phyloP scores from a whole-genome alignment of 2,888 invertebrate genomes.

The Idaea aversata region DNA sequence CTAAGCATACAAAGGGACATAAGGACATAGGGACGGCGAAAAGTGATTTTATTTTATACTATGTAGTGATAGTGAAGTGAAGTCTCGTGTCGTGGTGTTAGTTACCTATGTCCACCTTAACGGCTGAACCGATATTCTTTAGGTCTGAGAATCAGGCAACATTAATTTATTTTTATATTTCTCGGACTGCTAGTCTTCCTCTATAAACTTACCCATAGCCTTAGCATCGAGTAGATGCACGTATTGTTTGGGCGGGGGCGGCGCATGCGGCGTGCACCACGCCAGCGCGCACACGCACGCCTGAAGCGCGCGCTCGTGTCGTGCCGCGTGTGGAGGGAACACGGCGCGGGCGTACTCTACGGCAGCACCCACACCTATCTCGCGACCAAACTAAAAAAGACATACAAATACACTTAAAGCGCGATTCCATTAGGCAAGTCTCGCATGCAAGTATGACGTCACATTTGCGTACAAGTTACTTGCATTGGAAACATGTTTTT shows the following conservation, averaged over 20 bases:
- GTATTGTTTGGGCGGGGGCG: conserved; percentile 57
- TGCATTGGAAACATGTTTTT: no score
- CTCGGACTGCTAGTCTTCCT: background rate
- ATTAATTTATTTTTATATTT: background rate
- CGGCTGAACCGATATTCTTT: no score
- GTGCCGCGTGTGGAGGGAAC: conserved; percentile 84
- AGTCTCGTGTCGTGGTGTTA: no score
- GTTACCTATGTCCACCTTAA: no score
- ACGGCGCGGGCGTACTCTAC: conserved; percentile 92
- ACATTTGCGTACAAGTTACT: no score
- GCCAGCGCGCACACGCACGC: conserved; percentile 72
- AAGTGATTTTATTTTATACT: no score
- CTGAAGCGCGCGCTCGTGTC: conserved; percentile 70
- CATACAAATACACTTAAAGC: background rate
- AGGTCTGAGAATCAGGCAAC: background rate
- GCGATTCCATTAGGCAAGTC: no score
- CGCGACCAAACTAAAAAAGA: conserved; percentile 57
- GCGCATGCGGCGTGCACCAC: conserved; percentile 62
- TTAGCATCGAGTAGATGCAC: conserved; percentile 55
- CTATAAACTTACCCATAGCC: conserved; percentile 49
- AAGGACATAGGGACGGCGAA: no score
- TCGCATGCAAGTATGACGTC: no score
- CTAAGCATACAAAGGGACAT: no score
- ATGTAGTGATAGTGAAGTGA: no score
- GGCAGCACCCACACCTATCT: conserved; percentile 87